Evolutionary conservation across 2,797 vertebrate genomes (phyloP).

Genomic region (Syndactyla subalaris): DNA sequence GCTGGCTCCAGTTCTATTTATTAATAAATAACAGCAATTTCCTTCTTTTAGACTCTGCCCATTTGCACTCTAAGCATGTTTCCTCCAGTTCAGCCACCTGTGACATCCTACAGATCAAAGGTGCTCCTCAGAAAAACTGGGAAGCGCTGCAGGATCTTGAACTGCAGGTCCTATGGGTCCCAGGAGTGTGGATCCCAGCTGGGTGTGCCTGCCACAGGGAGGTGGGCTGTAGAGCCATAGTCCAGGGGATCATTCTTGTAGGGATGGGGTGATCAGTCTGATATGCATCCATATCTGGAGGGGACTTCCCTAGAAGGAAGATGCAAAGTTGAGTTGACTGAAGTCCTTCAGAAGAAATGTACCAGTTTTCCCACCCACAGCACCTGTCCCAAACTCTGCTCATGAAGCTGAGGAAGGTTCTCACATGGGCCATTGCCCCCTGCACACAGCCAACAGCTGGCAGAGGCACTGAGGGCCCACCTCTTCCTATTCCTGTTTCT

Average conservation of each 20-base stretch:
- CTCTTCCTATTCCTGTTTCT: background rate
- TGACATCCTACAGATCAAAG: background rate
- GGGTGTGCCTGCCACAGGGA: background rate
- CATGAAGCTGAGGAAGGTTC: background rate
- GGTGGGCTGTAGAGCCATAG: background rate
- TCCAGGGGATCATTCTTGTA: background rate
- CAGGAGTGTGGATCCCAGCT: background rate
- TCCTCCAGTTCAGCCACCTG: background rate
- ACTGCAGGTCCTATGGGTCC: background rate
- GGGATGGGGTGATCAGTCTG: background rate
- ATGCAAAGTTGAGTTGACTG: background rate
- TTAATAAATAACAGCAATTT: background rate
- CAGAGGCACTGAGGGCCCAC: background rate
- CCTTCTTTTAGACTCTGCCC: background rate
- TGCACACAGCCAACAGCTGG: accelerated
- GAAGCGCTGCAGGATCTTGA: background rate
- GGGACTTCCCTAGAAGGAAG: background rate
- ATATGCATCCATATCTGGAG: accelerated
- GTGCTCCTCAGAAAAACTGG: background rate
- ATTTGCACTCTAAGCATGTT: background rate
- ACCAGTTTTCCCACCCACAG: background rate
- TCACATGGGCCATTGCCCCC: accelerated
- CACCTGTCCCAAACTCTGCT: background rate
- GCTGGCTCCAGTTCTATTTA: background rate
- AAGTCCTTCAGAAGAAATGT: background rate